Evolutionary conservation across 2,113 vertebrate species (phyloP), one percentile per base, ranked within the genome.

Genomic region (Cygnus atratus): DNA sequence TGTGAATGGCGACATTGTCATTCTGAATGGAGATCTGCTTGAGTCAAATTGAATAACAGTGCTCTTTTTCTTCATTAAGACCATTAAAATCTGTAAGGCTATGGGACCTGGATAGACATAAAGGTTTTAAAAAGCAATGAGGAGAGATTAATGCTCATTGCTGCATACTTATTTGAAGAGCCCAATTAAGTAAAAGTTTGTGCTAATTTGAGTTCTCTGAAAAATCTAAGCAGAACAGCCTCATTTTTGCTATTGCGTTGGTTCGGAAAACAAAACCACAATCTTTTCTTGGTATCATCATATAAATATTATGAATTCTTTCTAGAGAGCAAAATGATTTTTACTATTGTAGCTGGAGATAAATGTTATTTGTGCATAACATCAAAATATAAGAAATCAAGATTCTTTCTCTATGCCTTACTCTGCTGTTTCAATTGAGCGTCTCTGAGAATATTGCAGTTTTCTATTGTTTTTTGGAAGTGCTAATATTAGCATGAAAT

Each of bases 401-500:
- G 29, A 87, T 76, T 90, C 78, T 96, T 96, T 91, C 41, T 31
- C 43, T 55, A 21, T 80, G 76, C 90, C 75, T 96, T 92, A 79
- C 92, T 86, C 4, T 52, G 59, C 52, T 84, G 33, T 83, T 93
- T 97, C 97, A 97, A 7, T 93, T 93, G 94, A 87, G 22, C 58
- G 24, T 83, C 87, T 92, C 97, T 97, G 95, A 96, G 90, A 96
- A 87, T 94, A 89, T 24, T 96, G 97, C 94, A 94, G 92, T 96
- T 93, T 93, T 91, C 95, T 95, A 96, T 98, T 98, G 97, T 97
- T 97, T 96, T 97, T 81, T 81, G 88, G 72, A 96, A 97, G 97
- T 94, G 93, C 96, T 98, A 98, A 97, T 98, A 97, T 98, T 98
- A 98, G 95, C 86, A 95, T 5, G 62, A 97, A 97, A 97, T 98